Conservation (phyloP, 92 coral and sea anemone genomes). For the Epizoanthus fatuus region DNA sequence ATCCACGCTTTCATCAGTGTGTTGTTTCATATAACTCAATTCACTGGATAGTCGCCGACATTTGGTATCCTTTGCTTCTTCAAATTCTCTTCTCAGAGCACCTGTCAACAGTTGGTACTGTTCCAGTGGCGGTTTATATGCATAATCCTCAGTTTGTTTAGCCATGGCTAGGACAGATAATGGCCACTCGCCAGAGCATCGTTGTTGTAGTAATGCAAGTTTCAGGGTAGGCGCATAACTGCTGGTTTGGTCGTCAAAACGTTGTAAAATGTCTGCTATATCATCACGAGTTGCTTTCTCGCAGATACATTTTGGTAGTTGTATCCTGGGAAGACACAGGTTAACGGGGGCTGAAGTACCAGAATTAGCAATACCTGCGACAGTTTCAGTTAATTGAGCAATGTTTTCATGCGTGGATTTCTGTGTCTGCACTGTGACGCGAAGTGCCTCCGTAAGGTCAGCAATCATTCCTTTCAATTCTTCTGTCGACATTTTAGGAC, state of each 20-base stretch:
- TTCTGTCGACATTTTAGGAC: constrained; percentile 5
- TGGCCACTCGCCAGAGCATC: constrained; percentile 52
- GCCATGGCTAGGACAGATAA: constrained; percentile 38
- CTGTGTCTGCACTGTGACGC: constrained; percentile 38
- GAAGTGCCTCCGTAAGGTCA: constrained; percentile 33
- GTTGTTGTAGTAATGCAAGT: constrained; percentile 55
- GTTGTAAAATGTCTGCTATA: constrained; percentile 42
- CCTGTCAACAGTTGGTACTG: constrained; percentile 32
- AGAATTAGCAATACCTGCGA: not conserved
- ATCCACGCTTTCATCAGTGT: constrained; percentile 30
- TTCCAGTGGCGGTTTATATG: constrained; percentile 37
- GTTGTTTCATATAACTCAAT: constrained; percentile 28
- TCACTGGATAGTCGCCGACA: constrained; percentile 38
- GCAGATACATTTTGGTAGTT: too few species aligned
- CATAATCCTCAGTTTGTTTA: constrained; percentile 15
- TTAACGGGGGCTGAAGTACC: too few species aligned
- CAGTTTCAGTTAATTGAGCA: constrained; percentile 28
- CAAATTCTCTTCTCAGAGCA: constrained; percentile 31
- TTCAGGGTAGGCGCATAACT: constrained; percentile 18
- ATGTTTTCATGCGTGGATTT: constrained; percentile 31
- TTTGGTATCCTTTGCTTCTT: constrained; percentile 36
- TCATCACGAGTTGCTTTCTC: not conserved
- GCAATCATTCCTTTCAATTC: constrained; percentile 35
- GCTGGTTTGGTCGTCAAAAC: constrained; percentile 42
- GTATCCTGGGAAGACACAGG: too few species aligned